Evolutionary conservation across 1,140 invertebrate genomes (phyloP).

Genomic region (Drosophila insularis): DNA sequence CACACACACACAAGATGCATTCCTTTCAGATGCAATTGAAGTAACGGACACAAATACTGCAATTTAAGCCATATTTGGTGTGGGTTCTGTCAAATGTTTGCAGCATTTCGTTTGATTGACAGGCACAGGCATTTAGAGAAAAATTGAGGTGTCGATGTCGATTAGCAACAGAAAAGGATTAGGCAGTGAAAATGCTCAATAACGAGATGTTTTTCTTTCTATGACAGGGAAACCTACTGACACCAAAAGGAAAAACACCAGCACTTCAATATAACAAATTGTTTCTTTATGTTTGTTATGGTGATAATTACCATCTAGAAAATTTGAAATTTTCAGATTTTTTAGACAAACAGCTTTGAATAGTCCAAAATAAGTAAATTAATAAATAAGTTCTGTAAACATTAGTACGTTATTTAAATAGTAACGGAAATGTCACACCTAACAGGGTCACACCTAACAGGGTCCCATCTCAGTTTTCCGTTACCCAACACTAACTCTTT

Average conservation of each 20-base stretch:
- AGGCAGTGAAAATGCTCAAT: not conserved
- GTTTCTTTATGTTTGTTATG: not conserved
- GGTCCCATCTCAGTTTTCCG: too few species aligned
- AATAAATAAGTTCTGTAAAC: too few species aligned
- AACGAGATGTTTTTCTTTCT: not conserved
- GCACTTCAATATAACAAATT: not conserved
- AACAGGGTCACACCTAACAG: too few species aligned
- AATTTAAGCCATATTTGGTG: conserved; percentile 73
- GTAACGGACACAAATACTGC: conserved; percentile 54
- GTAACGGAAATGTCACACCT: too few species aligned
- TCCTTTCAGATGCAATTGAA: conserved; percentile 54
- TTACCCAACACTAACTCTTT: too few species aligned
- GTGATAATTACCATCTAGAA: too few species aligned
- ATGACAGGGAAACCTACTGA: not conserved
- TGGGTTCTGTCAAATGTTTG: conserved; percentile 56
- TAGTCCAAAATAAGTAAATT: too few species aligned
- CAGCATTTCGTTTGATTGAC: conserved; percentile 61
- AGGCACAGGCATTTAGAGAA: conserved; percentile 39
- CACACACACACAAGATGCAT: conserved; percentile 44
- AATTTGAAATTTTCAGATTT: not conserved
- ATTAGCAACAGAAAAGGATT: conserved; percentile 52
- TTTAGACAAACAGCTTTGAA: too few species aligned
- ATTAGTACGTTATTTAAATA: too few species aligned
- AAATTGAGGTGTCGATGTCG: conserved; percentile 62
- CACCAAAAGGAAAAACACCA: not conserved